phyloP scores from a whole-genome alignment of 2,113 vertebrate genomes.

The Anarrhichthys ocellatus region DNA sequence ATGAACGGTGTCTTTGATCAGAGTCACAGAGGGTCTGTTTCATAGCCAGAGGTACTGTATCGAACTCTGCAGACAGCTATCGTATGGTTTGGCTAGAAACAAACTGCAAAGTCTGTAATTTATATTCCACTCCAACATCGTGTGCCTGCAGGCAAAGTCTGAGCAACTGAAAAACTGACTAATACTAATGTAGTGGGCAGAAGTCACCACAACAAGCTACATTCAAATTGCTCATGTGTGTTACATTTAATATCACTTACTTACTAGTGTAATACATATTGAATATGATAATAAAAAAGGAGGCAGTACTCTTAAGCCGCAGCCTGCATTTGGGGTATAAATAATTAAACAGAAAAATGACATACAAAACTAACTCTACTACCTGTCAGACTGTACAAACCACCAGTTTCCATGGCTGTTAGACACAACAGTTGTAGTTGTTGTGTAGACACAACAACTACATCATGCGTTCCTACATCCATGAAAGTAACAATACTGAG shows the following conservation, averaged over 20 bases:
- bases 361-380: background rate
- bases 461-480: background rate
- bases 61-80: background rate
- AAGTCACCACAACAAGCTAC: too few relatives aligned
- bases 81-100: background rate
- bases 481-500: background rate
- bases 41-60: background rate
- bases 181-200: background rate
- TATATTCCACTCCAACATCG: background rate
- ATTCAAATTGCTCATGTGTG: too few relatives aligned
- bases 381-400: background rate
- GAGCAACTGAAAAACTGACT: background rate
- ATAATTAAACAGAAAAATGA: background rate
- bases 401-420: too few relatives aligned
- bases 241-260: background rate
- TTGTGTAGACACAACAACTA: too few relatives aligned
- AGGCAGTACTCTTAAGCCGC: background rate
- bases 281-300: background rate
- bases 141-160: background rate
- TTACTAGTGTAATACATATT: background rate
- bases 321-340: background rate
- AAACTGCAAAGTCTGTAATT: background rate
- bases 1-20: constrained; percentile 4
- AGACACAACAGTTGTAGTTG: too few relatives aligned
- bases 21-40: background rate